Percentiles rank a stretch among this genome's conserved stretches.
These are phyloP conservation scores for Pleuronectes platessa DNA, from an alignment of 2,113 vertebrate genomes.

Conservation along the genomic window DNA sequence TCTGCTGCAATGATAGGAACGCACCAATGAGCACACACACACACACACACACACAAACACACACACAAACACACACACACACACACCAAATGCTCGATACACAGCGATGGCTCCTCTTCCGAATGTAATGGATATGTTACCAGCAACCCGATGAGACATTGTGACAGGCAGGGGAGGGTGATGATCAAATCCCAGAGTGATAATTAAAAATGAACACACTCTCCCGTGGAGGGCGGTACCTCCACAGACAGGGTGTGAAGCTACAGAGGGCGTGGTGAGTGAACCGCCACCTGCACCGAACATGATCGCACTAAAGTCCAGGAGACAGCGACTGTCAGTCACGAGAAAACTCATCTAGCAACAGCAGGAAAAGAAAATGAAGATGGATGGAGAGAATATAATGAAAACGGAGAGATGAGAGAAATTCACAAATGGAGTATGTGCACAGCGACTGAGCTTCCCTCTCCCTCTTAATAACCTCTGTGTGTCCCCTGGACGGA, in stretches of 20 bases:
- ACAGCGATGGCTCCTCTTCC: constrained; percentile 27
- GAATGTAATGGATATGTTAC: constrained; percentile 70
- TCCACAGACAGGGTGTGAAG: constrained; percentile 25
- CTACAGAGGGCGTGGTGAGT: constrained; percentile 15
- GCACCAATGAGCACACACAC: constrained; percentile 35
- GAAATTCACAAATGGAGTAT: background rate
- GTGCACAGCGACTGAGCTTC: background rate
- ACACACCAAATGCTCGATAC: constrained; percentile 17
- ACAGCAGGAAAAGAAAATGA: background rate
- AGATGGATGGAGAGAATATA: background rate
- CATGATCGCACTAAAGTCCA: background rate
- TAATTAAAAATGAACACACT: constrained; percentile 67
- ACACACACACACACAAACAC: constrained; percentile 19
- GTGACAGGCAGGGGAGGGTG: constrained; percentile 57
- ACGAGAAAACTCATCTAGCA: background rate
- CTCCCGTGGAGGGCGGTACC: constrained; percentile 18
- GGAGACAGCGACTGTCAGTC: background rate
- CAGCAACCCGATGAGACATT: constrained; percentile 45
- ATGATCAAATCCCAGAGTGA: constrained; percentile 63
- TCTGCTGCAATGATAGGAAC: constrained; percentile 53
- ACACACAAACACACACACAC: constrained; percentile 16
- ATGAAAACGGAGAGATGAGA: background rate
- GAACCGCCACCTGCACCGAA: constrained; percentile 20
- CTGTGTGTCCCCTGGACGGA: background rate
- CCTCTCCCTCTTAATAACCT: background rate